Conservation (phyloP, 1,140 invertebrate genomes). For the Cydia strobilella region DNA sequence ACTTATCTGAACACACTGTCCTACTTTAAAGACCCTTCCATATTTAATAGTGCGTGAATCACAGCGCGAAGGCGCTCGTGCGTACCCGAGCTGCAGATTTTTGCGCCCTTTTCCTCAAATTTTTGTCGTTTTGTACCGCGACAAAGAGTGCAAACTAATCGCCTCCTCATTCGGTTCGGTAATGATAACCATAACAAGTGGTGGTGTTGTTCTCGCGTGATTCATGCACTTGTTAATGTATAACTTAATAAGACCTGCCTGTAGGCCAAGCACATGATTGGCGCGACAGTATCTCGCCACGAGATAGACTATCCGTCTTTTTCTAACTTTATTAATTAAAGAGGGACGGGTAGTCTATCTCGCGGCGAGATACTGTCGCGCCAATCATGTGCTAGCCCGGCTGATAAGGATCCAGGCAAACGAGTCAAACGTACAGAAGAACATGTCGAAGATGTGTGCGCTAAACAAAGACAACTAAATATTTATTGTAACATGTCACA, state of each 20-base stretch:
- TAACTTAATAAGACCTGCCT: neutral
- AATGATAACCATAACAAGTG: too few relatives aligned
- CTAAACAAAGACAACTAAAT: slow-evolving; percentile 47
- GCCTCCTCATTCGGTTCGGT: neutral
- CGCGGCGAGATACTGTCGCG: too few relatives aligned
- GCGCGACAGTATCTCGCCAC: too few relatives aligned
- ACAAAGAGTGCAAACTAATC: neutral
- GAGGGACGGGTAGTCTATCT: too few relatives aligned
- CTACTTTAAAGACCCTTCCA: neutral
- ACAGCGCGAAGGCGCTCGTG: too few relatives aligned
- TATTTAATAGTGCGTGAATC: neutral
- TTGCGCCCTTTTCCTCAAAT: neutral
- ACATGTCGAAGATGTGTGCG: slow-evolving; percentile 43
- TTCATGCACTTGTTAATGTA: too few relatives aligned
- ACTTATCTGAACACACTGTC: too few relatives aligned
- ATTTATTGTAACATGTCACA: slow-evolving; percentile 62
- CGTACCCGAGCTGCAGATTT: neutral
- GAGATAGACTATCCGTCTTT: too few relatives aligned
- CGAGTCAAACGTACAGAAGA: neutral
- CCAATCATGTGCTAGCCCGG: too few relatives aligned
- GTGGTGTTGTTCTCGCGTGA: too few relatives aligned
- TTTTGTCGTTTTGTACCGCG: neutral
- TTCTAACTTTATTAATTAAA: too few relatives aligned
- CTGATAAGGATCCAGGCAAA: neutral
- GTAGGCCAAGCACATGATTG: too few relatives aligned